A percentile compares a stretch with the other conserved stretches of the same genome.
Evolutionary conservation across 2,113 vertebrate genomes (phyloP).

Genomic region (Miniopterus natalensis): DNA sequence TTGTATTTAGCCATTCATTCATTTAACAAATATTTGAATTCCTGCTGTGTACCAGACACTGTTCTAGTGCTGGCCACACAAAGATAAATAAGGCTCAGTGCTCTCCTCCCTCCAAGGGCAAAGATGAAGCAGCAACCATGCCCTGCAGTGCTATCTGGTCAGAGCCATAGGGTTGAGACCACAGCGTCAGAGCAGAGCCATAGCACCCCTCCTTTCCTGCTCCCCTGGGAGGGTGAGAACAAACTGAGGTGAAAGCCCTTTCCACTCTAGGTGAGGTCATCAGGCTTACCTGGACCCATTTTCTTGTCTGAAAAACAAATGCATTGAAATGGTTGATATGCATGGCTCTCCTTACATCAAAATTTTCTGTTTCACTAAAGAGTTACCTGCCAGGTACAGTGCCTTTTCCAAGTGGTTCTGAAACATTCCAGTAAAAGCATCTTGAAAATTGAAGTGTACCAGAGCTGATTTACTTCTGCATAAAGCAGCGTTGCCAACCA

Average conservation of each 20-base stretch:
- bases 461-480: neutral
- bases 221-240: neutral
- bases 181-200: neutral
- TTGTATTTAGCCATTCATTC: neutral
- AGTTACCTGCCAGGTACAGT: neutral
- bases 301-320: neutral
- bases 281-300: neutral
- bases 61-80: neutral
- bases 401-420: neutral
- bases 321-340: neutral
- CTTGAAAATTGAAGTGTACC: neutral
- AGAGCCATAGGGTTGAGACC: no score
- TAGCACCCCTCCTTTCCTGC: neutral
- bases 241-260: neutral
- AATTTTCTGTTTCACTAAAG: neutral
- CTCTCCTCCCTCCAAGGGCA: neutral
- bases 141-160: neutral
- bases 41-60: neutral
- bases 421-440: neutral
- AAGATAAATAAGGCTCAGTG: neutral
- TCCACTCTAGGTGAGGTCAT: neutral
- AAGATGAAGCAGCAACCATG: neutral
- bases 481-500: neutral
- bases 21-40: neutral
- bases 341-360: neutral